Conservation (phyloP, 2,888 invertebrate species). For the Panzeria rudis region DNA sequence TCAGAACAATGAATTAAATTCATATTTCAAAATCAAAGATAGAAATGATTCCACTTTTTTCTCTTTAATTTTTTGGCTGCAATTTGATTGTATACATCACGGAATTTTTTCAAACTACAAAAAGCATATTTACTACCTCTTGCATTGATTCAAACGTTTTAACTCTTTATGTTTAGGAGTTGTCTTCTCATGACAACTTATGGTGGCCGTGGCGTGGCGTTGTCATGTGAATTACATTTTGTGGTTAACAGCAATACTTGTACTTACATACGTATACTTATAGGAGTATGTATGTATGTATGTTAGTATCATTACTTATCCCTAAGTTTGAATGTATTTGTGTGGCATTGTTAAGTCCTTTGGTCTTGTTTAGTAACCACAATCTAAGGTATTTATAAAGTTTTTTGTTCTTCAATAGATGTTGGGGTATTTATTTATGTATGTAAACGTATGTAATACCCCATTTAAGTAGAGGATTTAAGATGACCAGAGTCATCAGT, state of each 20-base stretch:
- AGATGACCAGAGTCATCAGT: conserved; percentile 60
- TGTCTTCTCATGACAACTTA: conserved; percentile 61
- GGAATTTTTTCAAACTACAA: background rate
- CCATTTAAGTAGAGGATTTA: conserved; percentile 58
- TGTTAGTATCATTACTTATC: conserved; percentile 13
- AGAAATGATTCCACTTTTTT: conserved; percentile 6
- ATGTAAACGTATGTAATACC: conserved; percentile 49
- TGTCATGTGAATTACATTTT: conserved; percentile 62
- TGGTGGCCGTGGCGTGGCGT: conserved; percentile 9
- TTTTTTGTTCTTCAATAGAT: conserved; percentile 15
- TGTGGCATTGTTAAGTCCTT: conserved; percentile 42
- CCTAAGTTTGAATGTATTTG: background rate
- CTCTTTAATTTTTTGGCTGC: background rate
- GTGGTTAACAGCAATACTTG: conserved; percentile 48
- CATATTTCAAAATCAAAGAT: conserved; percentile 30
- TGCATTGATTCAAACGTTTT: conserved; percentile 28
- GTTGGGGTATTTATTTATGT: background rate
- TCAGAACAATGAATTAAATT: conserved; percentile 17
- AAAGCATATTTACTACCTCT: background rate
- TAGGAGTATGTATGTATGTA: background rate
- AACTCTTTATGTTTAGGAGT: conserved; percentile 47
- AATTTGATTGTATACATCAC: conserved; percentile 8
- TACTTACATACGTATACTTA: background rate
- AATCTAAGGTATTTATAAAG: conserved; percentile 50
- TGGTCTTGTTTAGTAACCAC: conserved; percentile 56